Conservation (phyloP, 2,797 vertebrate species). For the Amblyraja radiata region DNA sequence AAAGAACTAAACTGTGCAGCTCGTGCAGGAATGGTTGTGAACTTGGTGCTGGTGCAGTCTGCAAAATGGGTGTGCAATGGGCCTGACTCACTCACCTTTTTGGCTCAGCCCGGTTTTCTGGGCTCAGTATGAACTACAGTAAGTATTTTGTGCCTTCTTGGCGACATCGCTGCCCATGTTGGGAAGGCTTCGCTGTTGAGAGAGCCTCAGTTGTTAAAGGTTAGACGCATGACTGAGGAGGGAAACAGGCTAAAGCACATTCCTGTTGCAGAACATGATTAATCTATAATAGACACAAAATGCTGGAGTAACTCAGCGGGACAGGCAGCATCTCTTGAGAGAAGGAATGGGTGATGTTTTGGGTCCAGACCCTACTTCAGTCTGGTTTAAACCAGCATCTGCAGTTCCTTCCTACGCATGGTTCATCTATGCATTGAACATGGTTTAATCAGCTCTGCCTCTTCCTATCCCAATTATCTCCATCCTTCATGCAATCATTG, state of each 20-base stretch:
- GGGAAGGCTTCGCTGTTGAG: neutral
- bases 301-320: no score
- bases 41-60: neutral
- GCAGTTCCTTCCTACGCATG: no score
- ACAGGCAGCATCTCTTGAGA: no score
- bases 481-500: no score
- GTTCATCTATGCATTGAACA: no score
- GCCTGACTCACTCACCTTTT: neutral
- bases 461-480: no score
- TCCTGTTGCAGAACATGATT: no score
- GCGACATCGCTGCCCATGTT: neutral
- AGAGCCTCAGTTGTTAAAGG: neutral
- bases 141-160: neutral
- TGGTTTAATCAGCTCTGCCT: no score
- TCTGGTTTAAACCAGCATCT: no score
- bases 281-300: no score
- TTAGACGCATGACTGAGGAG: neutral
- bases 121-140: neutral
- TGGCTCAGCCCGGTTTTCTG: neutral
- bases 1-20: neutral
- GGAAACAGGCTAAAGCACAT: neutral
- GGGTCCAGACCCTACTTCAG: no score
- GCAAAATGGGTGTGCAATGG: neutral
- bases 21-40: neutral
- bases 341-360: no score